A percentile compares a stretch with the other conserved stretches of the same genome.
phyloP scores from a whole-genome alignment of 1,140 invertebrate species.

The Eciton burchellii region DNA sequence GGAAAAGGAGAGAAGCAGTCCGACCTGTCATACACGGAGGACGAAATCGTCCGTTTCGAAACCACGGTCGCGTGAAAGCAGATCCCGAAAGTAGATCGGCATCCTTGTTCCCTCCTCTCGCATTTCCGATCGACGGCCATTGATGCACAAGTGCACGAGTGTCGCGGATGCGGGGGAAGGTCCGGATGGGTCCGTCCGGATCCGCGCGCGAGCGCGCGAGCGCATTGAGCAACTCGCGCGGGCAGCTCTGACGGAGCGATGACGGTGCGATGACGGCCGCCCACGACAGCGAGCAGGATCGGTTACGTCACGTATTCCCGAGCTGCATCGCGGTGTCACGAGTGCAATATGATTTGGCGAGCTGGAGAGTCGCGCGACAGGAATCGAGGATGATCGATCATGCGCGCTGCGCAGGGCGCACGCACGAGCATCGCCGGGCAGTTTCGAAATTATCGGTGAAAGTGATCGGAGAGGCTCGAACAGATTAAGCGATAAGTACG shows the following conservation, averaged over 20 bases:
- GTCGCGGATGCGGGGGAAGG: constrained; percentile 24
- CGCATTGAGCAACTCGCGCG: constrained; percentile 24
- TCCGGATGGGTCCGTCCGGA: background rate
- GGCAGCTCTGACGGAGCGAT: no score
- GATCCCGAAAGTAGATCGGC: constrained; percentile 42
- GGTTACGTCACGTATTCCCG: constrained; percentile 19
- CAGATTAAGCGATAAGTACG: constrained; percentile 23
- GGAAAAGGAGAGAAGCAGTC: background rate
- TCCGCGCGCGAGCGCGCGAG: background rate
- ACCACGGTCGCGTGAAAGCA: constrained; percentile 54
- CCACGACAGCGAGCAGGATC: background rate
- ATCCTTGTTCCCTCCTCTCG: background rate
- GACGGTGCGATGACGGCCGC: no score
- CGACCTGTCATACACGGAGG: background rate
- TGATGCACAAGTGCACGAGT: constrained; percentile 23
- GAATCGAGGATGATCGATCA: constrained; percentile 25
- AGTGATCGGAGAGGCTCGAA: constrained; percentile 26
- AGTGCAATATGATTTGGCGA: background rate
- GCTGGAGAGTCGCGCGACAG: constrained; percentile 31
- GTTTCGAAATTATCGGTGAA: constrained; percentile 53
- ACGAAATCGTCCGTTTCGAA: constrained; percentile 47
- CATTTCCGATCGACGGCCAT: background rate
- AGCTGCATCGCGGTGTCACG: constrained; percentile 2
- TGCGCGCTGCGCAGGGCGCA: background rate
- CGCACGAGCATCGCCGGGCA: background rate